Conservation (phyloP, 2,113 vertebrate genomes). For the Apodemus speciosus region DNA sequence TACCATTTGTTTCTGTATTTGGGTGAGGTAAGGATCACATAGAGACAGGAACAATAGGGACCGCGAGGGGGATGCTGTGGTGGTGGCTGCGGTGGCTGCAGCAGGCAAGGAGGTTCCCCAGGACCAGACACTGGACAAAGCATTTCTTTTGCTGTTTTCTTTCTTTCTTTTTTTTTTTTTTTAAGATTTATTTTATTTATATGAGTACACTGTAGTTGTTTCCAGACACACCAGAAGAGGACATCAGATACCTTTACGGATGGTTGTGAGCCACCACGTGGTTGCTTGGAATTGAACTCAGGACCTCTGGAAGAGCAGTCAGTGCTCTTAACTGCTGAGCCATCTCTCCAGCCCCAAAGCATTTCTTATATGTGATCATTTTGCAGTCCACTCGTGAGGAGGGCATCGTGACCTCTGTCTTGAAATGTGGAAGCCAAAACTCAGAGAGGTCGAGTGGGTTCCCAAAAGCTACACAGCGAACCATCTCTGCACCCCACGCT, state of each 20-base stretch:
- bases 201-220: no score
- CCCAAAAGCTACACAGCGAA: background rate
- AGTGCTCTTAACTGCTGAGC: no score
- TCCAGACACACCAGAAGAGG: no score
- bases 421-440: background rate
- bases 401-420: background rate
- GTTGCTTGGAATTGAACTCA: no score
- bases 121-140: background rate
- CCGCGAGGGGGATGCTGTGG: fast-evolving
- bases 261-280: no score
- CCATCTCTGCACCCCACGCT: background rate
- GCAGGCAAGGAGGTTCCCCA: background rate
- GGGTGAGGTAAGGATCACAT: background rate
- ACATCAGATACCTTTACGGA: no score
- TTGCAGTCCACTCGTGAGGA: background rate
- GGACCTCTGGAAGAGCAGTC: no score
- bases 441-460: slow-evolving; percentile 11
- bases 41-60: background rate
- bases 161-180: no score
- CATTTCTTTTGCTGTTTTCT: background rate
- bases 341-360: background rate
- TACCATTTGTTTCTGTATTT: background rate
- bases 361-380: background rate
- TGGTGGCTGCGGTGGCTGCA: no score
- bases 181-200: no score